Conservation (phyloP, 2,113 vertebrate species). For the Sander vitreus region DNA sequence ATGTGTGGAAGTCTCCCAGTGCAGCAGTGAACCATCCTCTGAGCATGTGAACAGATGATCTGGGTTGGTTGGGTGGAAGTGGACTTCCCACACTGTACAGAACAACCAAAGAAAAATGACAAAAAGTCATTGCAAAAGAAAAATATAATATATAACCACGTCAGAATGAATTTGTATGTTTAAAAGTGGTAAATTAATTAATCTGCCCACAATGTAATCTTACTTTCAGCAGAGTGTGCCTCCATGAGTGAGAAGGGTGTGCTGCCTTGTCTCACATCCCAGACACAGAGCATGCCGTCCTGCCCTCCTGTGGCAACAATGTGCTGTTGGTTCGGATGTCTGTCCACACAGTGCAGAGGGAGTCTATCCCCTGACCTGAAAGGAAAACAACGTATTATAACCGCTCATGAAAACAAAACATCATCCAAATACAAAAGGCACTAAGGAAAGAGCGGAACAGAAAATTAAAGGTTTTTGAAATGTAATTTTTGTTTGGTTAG, state of each 20-base stretch:
- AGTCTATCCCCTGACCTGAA: conserved; percentile 91
- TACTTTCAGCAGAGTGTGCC: conserved; percentile 97
- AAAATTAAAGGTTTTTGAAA: neutral
- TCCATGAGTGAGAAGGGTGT: conserved; percentile 95
- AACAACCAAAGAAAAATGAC: conserved; percentile 11
- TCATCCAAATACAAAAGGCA: neutral
- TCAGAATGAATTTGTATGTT: neutral
- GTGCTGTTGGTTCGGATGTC: conserved; percentile 97
- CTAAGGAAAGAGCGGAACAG: fast-evolving
- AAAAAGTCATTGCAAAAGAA: neutral
- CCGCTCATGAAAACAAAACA: neutral
- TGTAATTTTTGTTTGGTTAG: neutral
- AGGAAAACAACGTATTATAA: neutral
- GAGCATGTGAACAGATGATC: conserved; percentile 98
- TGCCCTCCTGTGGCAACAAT: conserved; percentile 96
- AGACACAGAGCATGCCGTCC: conserved; percentile 97
- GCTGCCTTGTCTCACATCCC: conserved; percentile 94
- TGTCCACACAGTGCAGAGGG: conserved; percentile 95
- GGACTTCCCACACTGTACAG: conserved; percentile 95
- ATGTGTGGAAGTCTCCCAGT: conserved; percentile 91
- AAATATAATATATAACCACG: neutral
- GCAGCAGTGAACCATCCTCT: conserved; percentile 96
- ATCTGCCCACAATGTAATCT: conserved; percentile 55
- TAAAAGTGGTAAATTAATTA: neutral
- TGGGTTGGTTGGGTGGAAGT: conserved; percentile 96